Base-by-base conservation (phyloP, 2,888 invertebrate genomes). In the Peribatodes rhomboidaria region DNA sequence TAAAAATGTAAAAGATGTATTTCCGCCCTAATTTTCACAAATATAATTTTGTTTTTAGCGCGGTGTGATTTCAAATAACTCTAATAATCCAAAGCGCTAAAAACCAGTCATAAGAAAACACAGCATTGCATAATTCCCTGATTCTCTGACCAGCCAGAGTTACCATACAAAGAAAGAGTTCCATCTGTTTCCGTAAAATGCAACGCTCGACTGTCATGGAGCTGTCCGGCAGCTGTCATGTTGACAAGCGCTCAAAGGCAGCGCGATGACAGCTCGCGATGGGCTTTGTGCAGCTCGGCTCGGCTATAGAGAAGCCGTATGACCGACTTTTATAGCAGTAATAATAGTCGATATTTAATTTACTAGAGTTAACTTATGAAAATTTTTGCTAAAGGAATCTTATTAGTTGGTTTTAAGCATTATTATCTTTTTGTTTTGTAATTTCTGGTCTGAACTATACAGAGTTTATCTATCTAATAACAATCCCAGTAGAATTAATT, bases 181-280 rank as follows among this genome's bases (percentile, higher is more conserved):
- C 13, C 13, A 33, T 16, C 14, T 33, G 33, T 49, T 46, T 49
- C 35, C 50, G 16, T 35, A 37, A 20, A 37, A 35, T 54, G 54
- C 54, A 49, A 35, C 54, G 27, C 37, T 50, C 42, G 8, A 16
- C 31, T 41, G 41, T 54, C 41, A 41, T 41, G 41, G 44, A 44
- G 35, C 55, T 55, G 55, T 55, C 55, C 42, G 16, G 1, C 1
- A 13, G 42, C 42, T 55, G 56, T 52, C 57, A 62, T 8, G 33
- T 46, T 53, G 63, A 63, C 46, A 46, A 14, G 41, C 20, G 41
- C 41, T 63, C 63, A 63, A 63, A 63, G 63, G 58, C 53, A 16
- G 4, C n/a, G 37, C 16, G 41, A 13, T 42, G 63, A 49, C 58
- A 57, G 41, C 37, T 13, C 1, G 46, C 35, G 31, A 52, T 20